Evolutionary conservation across 2,113 vertebrate genomes (phyloP).

Genomic region (Pluvianellus socialis): DNA sequence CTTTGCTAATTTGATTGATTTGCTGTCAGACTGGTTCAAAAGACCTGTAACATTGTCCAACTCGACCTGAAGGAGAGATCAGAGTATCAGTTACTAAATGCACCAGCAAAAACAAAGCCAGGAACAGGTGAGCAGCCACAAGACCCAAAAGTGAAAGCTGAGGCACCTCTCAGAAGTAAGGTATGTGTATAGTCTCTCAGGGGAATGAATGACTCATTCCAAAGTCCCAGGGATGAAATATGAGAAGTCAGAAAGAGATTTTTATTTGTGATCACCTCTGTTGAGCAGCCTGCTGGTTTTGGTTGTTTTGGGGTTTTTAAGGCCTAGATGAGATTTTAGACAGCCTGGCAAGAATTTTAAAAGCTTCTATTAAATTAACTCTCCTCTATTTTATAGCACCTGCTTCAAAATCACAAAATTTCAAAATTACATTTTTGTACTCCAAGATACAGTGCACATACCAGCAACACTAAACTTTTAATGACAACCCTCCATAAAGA

Average conservation of each 20-base stretch:
- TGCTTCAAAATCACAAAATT: not conserved
- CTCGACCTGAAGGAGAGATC: constrained; percentile 76
- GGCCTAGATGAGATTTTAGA: not conserved
- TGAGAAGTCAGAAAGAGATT: not conserved
- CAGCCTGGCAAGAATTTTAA: not conserved
- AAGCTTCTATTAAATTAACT: not conserved
- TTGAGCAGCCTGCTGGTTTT: not conserved
- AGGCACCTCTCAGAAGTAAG: not conserved
- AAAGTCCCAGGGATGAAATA: not conserved
- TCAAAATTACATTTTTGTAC: not conserved
- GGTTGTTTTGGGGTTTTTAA: not conserved
- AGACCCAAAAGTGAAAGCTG: not conserved
- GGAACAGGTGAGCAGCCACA: not conserved
- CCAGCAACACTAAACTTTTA: not conserved
- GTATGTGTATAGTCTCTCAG: not conserved
- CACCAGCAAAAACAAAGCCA: not conserved
- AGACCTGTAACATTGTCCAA: constrained; percentile 86
- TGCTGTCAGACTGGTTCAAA: constrained; percentile 89
- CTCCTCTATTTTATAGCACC: no score
- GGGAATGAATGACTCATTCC: not conserved
- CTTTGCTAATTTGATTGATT: constrained; percentile 92
- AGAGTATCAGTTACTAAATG: not conserved
- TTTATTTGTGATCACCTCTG: not conserved
- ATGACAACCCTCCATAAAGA: not conserved
- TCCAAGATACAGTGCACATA: not conserved